Percentiles rank a stretch among this genome's conserved stretches.
phyloP scores from a whole-genome alignment of 2,888 invertebrate species.

The Orthosia cruda region DNA sequence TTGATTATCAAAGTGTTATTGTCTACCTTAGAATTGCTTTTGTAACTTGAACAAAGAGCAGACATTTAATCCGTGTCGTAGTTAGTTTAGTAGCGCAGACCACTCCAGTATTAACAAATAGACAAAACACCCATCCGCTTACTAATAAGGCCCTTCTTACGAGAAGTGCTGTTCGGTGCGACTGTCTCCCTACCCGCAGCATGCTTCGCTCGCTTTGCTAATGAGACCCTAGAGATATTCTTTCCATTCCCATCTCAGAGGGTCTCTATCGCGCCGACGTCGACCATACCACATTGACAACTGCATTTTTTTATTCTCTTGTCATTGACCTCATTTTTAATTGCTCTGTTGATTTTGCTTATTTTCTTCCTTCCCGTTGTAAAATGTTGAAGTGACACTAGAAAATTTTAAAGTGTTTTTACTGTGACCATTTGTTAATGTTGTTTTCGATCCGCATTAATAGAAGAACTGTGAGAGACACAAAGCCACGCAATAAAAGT shows the following conservation, averaged over 20 bases:
- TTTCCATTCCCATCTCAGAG: slow-evolving; percentile 71
- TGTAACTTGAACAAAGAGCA: slow-evolving; percentile 30
- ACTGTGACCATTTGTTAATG: slow-evolving; percentile 17
- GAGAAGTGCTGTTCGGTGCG: slow-evolving; percentile 67
- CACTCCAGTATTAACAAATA: slow-evolving; percentile 60
- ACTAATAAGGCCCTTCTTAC: slow-evolving; percentile 74
- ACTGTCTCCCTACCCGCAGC: slow-evolving; percentile 71
- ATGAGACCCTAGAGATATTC: slow-evolving; percentile 80
- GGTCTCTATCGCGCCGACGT: slow-evolving; percentile 49
- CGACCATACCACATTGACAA: slow-evolving; percentile 57
- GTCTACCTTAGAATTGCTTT: slow-evolving; percentile 35
- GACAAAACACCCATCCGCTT: slow-evolving; percentile 61
- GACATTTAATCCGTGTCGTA: slow-evolving; percentile 14
- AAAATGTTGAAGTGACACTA: slow-evolving; percentile 16
- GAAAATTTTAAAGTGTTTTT: slow-evolving; percentile 22
- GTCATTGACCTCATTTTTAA: slow-evolving; percentile 69
- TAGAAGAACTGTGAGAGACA: slow-evolving; percentile 20
- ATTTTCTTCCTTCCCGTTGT: slow-evolving; percentile 23
- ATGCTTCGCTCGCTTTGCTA: slow-evolving; percentile 79
- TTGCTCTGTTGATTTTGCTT: slow-evolving; percentile 56
- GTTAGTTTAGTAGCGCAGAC: slow-evolving; percentile 33
- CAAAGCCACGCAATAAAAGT: slow-evolving; percentile 41
- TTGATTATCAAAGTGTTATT: slow-evolving; percentile 49
- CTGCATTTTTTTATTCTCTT: slow-evolving; percentile 64
- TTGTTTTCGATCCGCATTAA: slow-evolving; percentile 33